phyloP scores from a whole-genome alignment of 2,888 invertebrate species.

The Nymphalis c-album region DNA sequence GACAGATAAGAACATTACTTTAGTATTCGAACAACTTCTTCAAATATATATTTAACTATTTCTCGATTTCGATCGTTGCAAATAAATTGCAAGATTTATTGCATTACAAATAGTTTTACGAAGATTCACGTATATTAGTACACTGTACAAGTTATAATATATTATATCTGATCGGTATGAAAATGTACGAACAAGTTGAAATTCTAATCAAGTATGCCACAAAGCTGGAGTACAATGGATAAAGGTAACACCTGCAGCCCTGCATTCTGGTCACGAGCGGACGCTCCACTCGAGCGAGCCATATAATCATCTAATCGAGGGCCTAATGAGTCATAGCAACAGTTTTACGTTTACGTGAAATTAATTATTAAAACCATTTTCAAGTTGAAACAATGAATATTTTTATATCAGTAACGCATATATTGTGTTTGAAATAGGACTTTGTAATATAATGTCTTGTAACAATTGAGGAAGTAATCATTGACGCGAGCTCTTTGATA shows the following conservation, averaged over 20 bases:
- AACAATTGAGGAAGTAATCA: slow-evolving; percentile 19
- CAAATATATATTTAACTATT: too few relatives aligned
- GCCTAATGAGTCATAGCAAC: not conserved
- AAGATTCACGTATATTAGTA: too few relatives aligned
- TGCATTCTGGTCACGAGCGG: slow-evolving; percentile 36
- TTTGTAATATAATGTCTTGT: not conserved
- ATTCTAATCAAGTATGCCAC: slow-evolving; percentile 15
- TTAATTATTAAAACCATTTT: too few relatives aligned
- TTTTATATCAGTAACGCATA: too few relatives aligned
- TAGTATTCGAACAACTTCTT: not conserved
- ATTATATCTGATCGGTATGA: not conserved
- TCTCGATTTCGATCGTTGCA: too few relatives aligned
- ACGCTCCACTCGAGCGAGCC: not conserved
- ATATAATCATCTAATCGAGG: slow-evolving; percentile 1
- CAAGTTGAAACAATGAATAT: too few relatives aligned
- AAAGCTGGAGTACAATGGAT: slow-evolving; percentile 25
- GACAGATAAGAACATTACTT: slow-evolving; percentile 13
- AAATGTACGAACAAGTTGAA: slow-evolving; percentile 4
- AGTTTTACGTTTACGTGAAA: not conserved
- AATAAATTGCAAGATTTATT: too few relatives aligned
- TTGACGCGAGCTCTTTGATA: slow-evolving; percentile 12
- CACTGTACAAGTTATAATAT: too few relatives aligned
- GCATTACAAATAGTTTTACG: too few relatives aligned
- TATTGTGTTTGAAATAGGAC: too few relatives aligned
- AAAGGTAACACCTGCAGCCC: slow-evolving; percentile 32